Percentiles rank a stretch among this genome's conserved stretches.
Conservation (phyloP, 2,888 invertebrate species). For the Yponomeuta cagnagella region DNA sequence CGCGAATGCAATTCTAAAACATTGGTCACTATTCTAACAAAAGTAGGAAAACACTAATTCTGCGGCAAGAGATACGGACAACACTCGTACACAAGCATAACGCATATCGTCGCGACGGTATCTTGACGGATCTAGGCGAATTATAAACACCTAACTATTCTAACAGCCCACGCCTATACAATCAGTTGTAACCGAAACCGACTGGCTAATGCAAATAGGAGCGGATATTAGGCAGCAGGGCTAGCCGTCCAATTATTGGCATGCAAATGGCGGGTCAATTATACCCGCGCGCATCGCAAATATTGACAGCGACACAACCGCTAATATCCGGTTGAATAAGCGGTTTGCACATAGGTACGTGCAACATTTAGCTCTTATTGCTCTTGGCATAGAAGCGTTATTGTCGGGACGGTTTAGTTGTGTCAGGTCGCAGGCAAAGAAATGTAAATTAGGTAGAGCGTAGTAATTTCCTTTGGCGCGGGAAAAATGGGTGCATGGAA, state of each 20-base stretch:
- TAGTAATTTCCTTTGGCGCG: neutral
- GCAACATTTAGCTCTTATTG: neutral
- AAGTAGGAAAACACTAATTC: too few relatives aligned
- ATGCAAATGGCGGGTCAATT: constrained; percentile 2
- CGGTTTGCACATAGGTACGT: neutral
- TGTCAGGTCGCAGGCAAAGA: neutral
- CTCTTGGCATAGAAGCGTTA: neutral
- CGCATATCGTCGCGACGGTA: too few relatives aligned
- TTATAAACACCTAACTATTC: too few relatives aligned
- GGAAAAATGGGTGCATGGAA: neutral
- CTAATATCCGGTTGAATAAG: neutral
- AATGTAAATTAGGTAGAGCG: neutral
- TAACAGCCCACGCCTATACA: too few relatives aligned
- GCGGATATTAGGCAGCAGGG: neutral
- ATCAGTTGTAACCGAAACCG: neutral
- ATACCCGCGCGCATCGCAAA: neutral
- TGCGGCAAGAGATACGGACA: too few relatives aligned
- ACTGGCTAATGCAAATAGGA: neutral
- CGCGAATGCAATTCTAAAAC: too few relatives aligned
- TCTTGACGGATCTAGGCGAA: too few relatives aligned
- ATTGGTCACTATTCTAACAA: too few relatives aligned
- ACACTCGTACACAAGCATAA: too few relatives aligned
- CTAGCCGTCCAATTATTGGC: neutral
- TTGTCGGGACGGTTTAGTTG: neutral
- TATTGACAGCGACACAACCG: neutral